Base-by-base conservation (phyloP, 2,113 vertebrate species). In the Hassar affinis region DNA sequence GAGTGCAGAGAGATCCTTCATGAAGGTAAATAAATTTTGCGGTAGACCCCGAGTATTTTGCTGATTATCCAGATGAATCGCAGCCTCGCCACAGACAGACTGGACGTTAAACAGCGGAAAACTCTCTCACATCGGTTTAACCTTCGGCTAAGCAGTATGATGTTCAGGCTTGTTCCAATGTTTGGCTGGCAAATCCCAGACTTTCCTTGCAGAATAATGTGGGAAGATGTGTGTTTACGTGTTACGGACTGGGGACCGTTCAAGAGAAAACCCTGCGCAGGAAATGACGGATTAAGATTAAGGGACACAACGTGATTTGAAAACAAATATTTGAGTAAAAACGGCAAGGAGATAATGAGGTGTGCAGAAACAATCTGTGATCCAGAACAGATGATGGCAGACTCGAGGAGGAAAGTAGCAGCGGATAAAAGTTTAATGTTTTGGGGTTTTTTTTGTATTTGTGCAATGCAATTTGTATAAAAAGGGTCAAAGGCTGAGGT, bases 271-370 rank as follows among this genome's bases (percentile, higher is more conserved):
- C 80, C 64, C 83, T 51, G 69, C 75, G 64, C 80, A 87, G 87
- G 86, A 90, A 89, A 87, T 81, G 85, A 88, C 74, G 82, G 79
- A 84, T 88, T 85, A 85, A 85, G 82, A 75, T 84, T 81, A 66
- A 83, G 74, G 35, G 30, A 80, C 86, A 79, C 64, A 6, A 18
- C 61, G 42, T 11, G 56, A 86, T 80, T 78, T 54, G 81, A 84
- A 88, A 86, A 83, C 85, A 87, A 88, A 89, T 86, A 86, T 85
- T 83, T 86, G 62, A 79, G 80, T 9, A 6, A 79, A 72, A 82
- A 86, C 86, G 54, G 86, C 81, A 82, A 86, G 76, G 76, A 88
- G 80, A 90, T 85, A 78, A 85, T 87, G 87, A 85, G 79, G 80
- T 87, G 84, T 75, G 75, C 78, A 88, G 76, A 79, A 82, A 81